Percentiles rank a stretch among this genome's conserved stretches.
These are phyloP conservation scores for Leuctra nigra DNA, from an alignment of 2,888 invertebrate species.

Conservation along the genomic window DNA sequence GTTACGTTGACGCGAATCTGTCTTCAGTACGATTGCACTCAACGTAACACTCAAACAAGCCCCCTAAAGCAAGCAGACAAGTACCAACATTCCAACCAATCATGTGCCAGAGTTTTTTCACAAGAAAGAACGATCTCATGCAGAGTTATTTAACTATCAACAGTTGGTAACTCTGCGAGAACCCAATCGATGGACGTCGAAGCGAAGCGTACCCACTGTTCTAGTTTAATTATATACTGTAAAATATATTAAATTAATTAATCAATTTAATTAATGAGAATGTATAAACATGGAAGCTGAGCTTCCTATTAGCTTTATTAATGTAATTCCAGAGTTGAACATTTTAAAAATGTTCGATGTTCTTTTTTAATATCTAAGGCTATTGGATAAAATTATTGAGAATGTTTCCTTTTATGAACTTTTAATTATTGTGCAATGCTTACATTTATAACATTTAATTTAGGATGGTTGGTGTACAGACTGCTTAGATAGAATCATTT, in stretches of 20 bases:
- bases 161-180: not conserved
- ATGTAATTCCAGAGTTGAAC: conserved; percentile 23
- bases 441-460: conserved; percentile 1
- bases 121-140: conserved; percentile 26
- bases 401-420: conserved; percentile 3
- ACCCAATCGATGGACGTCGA: not conserved
- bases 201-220: not conserved
- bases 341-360: conserved; percentile 27
- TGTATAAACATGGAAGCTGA: conserved; percentile 24
- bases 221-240: conserved; percentile 8
- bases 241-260: conserved; percentile 8
- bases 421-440: conserved; percentile 18
- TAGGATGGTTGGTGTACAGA: not conserved
- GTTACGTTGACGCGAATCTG: no score
- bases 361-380: conserved; percentile 19
- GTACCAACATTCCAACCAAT: conserved; percentile 25
- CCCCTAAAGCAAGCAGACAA: not conserved
- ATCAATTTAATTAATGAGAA: not conserved
- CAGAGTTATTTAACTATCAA: not conserved
- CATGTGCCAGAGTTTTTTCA: conserved; percentile 27
- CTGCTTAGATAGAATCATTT: not conserved
- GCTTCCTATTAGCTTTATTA: conserved; percentile 28
- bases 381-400: conserved; percentile 9
- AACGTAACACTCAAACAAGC: no score
- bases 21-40: no score